Evolutionary conservation across 2,888 invertebrate species (phyloP).

Genomic region (Pseudoips prasinana): DNA sequence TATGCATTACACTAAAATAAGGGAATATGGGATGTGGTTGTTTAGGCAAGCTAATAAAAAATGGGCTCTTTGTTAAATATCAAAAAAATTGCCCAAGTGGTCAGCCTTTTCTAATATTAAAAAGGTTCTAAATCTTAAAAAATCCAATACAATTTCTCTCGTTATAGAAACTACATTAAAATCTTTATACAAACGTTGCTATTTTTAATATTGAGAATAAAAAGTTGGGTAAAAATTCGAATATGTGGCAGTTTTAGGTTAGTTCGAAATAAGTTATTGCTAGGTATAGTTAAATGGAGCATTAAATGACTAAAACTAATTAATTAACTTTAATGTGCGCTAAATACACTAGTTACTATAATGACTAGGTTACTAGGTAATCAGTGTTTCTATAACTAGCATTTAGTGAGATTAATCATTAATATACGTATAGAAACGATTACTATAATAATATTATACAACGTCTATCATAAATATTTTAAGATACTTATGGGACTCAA

Average conservation of each 20-base stretch:
- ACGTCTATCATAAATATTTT: too few species aligned
- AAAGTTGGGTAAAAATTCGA: slow-evolving; percentile 65
- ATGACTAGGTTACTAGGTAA: slow-evolving; percentile 39
- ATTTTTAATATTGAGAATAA: slow-evolving; percentile 44
- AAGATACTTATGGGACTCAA: too few species aligned
- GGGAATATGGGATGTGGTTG: too few species aligned
- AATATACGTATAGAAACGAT: slow-evolving; percentile 13
- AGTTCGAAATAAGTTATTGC: slow-evolving; percentile 41
- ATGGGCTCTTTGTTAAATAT: slow-evolving; percentile 3
- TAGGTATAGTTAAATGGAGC: slow-evolving; percentile 31
- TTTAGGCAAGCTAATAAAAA: too few species aligned
- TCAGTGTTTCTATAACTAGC: slow-evolving; percentile 35
- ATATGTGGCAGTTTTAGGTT: slow-evolving; percentile 66
- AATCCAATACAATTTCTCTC: slow-evolving; percentile 43
- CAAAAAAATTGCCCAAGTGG: slow-evolving; percentile 17
- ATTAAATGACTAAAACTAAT: slow-evolving; percentile 15
- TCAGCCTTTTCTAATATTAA: slow-evolving; percentile 28
- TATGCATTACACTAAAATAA: too few species aligned
- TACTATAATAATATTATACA: background rate
- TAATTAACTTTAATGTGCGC: slow-evolving; percentile 45
- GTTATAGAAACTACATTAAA: slow-evolving; percentile 27
- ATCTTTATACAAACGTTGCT: slow-evolving; percentile 32
- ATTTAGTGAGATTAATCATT: slow-evolving; percentile 29
- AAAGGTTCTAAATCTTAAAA: slow-evolving; percentile 37
- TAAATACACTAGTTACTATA: slow-evolving; percentile 32